Conservation (phyloP, 2,113 vertebrate genomes). For the Catagonus wagneri region DNA sequence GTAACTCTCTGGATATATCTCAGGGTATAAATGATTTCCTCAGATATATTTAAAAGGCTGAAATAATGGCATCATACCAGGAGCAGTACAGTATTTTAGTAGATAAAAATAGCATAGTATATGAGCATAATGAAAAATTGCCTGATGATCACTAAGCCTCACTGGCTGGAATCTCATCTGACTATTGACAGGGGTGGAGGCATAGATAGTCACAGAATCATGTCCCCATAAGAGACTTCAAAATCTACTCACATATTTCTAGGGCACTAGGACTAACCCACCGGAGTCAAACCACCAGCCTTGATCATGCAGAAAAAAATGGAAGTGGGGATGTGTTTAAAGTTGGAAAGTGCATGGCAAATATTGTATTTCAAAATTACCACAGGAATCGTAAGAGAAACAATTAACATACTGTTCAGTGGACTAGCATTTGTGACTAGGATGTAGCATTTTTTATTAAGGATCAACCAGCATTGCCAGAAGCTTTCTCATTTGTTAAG, state of each 20-base stretch:
- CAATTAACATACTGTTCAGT: neutral
- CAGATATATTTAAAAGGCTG: neutral
- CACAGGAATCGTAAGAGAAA: neutral
- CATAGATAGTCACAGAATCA: neutral
- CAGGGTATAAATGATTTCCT: constrained; percentile 8
- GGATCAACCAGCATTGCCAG: neutral
- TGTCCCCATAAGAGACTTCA: neutral
- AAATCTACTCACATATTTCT: neutral
- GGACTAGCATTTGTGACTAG: neutral
- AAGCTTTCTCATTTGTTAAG: neutral
- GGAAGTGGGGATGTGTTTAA: neutral
- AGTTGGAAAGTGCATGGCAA: neutral
- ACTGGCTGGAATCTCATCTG: neutral
- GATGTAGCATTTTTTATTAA: neutral
- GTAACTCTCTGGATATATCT: neutral
- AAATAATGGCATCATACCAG: neutral
- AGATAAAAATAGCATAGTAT: neutral
- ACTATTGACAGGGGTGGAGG: neutral
- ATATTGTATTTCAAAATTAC: constrained; percentile 44
- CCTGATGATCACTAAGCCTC: neutral
- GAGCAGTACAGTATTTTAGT: neutral
- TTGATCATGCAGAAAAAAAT: neutral
- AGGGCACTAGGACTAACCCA: neutral
- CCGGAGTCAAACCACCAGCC: neutral
- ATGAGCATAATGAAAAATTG: neutral